Conservation (phyloP, 2,797 vertebrate genomes). For the Enteromius anoplus region DNA sequence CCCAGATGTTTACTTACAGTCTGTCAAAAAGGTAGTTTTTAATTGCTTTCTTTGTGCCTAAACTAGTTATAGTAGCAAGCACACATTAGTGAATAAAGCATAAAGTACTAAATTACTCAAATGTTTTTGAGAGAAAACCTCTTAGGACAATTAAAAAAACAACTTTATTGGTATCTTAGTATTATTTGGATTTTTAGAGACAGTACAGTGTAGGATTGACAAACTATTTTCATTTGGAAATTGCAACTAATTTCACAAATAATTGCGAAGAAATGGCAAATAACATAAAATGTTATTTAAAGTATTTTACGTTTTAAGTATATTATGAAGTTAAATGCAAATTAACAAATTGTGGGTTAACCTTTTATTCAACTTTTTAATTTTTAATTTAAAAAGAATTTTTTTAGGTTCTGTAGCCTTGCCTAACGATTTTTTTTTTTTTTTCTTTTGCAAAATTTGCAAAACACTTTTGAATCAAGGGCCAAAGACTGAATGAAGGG, state of each 20-base stretch:
- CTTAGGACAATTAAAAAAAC: not conserved
- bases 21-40: constrained; percentile 10
- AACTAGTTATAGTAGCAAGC: not conserved
- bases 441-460: no score
- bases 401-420: no score
- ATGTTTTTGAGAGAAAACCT: not conserved
- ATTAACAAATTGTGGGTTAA: no score
- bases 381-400: no score
- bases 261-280: not conserved
- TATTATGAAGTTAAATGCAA: no score
- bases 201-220: not conserved
- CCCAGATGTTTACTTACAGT: constrained; percentile 11
- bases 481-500: not conserved
- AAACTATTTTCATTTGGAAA: not conserved
- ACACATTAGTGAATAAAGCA: not conserved
- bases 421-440: no score
- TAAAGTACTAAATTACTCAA: not conserved
- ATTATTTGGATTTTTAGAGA: not conserved
- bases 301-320: no score
- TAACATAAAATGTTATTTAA: no score
- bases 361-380: no score
- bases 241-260: not conserved
- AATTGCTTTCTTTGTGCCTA: not conserved
- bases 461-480: not conserved
- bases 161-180: not conserved